Evolutionary conservation across 2,888 invertebrate genomes (phyloP).

Genomic region (Pimpla rufipes): DNA sequence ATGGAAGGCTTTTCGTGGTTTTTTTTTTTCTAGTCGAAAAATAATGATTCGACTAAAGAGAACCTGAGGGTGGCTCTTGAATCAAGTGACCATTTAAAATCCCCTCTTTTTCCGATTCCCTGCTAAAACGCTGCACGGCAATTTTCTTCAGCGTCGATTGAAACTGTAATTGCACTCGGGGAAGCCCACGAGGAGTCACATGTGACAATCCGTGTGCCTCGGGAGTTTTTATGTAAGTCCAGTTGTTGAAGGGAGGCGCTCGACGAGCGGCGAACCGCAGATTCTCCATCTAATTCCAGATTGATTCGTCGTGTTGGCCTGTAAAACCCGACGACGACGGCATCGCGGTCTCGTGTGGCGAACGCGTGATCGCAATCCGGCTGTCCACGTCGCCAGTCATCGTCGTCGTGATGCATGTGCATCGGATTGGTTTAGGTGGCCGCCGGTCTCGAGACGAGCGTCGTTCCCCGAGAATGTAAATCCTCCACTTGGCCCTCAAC

Average conservation of each 20-base stretch:
- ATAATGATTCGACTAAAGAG: background rate
- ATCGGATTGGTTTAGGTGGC: constrained; percentile 17
- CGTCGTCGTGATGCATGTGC: background rate
- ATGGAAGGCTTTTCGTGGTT: background rate
- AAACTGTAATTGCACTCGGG: background rate
- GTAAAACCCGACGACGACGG: constrained; percentile 40
- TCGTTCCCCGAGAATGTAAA: constrained; percentile 72
- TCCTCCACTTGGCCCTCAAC: constrained; percentile 78
- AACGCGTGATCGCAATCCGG: constrained; percentile 36
- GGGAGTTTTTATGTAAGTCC: background rate
- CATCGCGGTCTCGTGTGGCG: constrained; percentile 14
- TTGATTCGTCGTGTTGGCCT: constrained; percentile 57
- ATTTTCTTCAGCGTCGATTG: background rate
- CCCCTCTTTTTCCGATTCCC: background rate
- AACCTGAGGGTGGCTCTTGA: background rate
- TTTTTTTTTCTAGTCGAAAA: background rate
- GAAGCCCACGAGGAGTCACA: background rate
- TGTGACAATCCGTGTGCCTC: background rate
- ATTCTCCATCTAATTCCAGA: constrained; percentile 52
- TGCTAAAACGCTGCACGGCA: background rate
- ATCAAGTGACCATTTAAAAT: background rate
- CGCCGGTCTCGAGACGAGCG: constrained; percentile 38
- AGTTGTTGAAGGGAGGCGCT: constrained; percentile 4
- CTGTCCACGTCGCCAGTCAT: constrained; percentile 28
- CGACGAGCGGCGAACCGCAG: constrained; percentile 18